Conservation (phyloP, 2,113 vertebrate species). For the Eulacestoma nigropectus region DNA sequence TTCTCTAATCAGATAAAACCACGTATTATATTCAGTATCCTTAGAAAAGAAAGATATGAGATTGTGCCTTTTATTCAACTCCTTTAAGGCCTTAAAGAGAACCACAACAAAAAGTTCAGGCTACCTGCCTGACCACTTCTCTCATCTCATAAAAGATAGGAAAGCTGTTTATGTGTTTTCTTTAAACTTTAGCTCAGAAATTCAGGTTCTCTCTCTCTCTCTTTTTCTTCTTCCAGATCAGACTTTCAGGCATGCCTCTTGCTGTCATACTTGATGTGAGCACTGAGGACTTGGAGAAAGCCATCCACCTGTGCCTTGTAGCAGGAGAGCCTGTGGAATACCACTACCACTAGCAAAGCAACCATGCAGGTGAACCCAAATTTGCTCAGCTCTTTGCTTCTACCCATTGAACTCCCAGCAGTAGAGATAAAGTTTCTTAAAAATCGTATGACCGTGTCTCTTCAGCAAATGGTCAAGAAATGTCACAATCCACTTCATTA, state of each 20-base stretch:
- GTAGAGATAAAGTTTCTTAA: not conserved
- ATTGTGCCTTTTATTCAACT: not conserved
- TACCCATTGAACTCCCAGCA: not conserved
- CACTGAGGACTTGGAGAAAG: not conserved
- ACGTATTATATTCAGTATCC: not conserved
- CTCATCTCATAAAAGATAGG: not conserved
- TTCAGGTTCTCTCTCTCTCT: not conserved
- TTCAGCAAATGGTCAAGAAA: not conserved
- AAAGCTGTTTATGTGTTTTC: not conserved
- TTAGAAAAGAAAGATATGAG: not conserved
- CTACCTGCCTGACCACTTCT: not conserved
- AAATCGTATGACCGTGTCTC: not conserved
- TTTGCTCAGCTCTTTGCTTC: not conserved
- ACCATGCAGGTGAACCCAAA: not conserved
- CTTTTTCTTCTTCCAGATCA: not conserved
- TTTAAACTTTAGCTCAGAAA: not conserved
- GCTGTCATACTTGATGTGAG: not conserved
- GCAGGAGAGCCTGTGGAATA: not conserved
- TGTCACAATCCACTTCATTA: not conserved
- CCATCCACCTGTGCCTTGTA: not conserved
- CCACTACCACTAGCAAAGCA: not conserved
- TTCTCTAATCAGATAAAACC: slow-evolving; percentile 23
- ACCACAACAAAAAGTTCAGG: not conserved
- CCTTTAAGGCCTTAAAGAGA: not conserved
- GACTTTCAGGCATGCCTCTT: not conserved